Base-by-base conservation (phyloP, 2,113 vertebrate genomes). In the Pandion haliaetus region DNA sequence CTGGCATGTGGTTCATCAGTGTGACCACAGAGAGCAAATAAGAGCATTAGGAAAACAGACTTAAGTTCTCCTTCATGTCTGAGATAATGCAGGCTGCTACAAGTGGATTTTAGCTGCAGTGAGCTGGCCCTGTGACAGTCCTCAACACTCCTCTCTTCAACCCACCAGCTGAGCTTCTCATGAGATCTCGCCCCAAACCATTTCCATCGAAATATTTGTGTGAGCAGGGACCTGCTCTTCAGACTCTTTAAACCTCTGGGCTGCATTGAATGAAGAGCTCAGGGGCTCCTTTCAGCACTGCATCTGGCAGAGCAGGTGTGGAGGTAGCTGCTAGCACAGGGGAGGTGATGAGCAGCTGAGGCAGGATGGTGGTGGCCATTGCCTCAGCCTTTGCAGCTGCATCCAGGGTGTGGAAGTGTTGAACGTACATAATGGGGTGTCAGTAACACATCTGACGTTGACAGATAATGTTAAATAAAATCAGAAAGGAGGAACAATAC, bases 351-450 rank as follows among this genome's bases (percentile, higher is more conserved):
- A 59, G 16, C 3, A 55, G 7, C 25, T 47, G 57, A 65, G 24
- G 31, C 24, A 17, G 34, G 24, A 59, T 12, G 7, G 18, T 50
- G n/a, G 29, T 69, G 26, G 29, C 26, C 38, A 29, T 69, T 12
- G 0, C 36, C 20, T 76, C 54, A 85, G 14, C 20, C 42, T 16
- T 5, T 70, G 24, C 18, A 44, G 36, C 10, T n/a, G n/a, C 20
- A 49, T 36, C n/a, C 21, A 25, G 17, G 1, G 4, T 28, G 23
- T 29, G 31, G 19, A 59, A 67, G 8, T 18, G 21, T 25, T 57
- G 40, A 65, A 77, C 1, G 0, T 14, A 28, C 45, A 23, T n/a
- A 67, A 50, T 1, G 0, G 10, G 3, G 4, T 61, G 32, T 57
- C 29, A 73, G 31, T 58, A 61, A 44, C 32, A 54, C 5, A 44